Evolutionary conservation across 2,888 invertebrate genomes (phyloP).

Genomic region (Thymelicus acteon): DNA sequence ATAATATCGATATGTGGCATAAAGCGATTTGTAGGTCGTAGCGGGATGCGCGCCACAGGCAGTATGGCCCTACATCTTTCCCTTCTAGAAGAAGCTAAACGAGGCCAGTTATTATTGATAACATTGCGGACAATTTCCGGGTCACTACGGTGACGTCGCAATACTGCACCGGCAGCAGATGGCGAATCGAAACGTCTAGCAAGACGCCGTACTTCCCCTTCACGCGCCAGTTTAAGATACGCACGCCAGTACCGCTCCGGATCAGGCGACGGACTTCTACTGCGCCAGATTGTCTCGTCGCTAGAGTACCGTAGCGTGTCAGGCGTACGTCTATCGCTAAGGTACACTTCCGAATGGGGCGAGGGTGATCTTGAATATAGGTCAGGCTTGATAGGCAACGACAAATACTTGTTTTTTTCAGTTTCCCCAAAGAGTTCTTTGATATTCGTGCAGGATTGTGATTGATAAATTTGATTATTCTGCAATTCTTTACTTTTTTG

Average conservation of each 20-base stretch:
- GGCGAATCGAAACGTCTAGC: constrained; percentile 91
- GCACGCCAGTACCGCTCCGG: constrained; percentile 88
- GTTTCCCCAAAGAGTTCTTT: constrained; percentile 93
- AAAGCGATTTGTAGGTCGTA: constrained; percentile 88
- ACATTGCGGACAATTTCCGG: constrained; percentile 88
- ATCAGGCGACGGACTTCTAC: constrained; percentile 90
- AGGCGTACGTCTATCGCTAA: constrained; percentile 76
- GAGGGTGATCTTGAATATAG: constrained; percentile 80
- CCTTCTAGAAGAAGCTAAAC: constrained; percentile 62
- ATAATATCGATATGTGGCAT: constrained; percentile 97
- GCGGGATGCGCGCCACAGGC: constrained; percentile 87
- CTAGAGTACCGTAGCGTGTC: constrained; percentile 85
- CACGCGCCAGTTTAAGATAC: constrained; percentile 88
- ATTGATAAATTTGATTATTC: constrained; percentile 75
- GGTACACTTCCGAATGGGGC: constrained; percentile 79
- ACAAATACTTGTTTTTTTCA: constrained; percentile 84
- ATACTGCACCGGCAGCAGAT: constrained; percentile 78
- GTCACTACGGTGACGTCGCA: constrained; percentile 90
- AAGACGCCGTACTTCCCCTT: constrained; percentile 92
- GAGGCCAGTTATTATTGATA: constrained; percentile 77
- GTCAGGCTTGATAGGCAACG: constrained; percentile 77
- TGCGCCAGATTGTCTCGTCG: constrained; percentile 87
- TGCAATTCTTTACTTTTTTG: constrained; percentile 53
- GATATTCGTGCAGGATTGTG: constrained; percentile 89
- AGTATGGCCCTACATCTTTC: constrained; percentile 76